A percentile compares a stretch with the other conserved stretches of the same genome.
Evolutionary conservation across 2,888 invertebrate species (phyloP).

Genomic region (Leptopterna dolabrata): DNA sequence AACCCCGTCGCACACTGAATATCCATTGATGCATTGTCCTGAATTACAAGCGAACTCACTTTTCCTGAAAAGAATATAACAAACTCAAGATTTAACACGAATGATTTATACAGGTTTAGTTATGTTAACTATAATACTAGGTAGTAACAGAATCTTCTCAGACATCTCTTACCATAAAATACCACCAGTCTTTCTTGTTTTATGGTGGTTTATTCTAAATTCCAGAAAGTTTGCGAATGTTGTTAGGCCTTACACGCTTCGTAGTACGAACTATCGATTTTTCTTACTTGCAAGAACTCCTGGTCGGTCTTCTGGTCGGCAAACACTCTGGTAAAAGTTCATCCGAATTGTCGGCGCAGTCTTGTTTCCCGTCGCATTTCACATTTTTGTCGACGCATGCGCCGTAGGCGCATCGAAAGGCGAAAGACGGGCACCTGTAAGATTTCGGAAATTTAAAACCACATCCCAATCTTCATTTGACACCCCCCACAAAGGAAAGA

Average conservation of each 20-base stretch:
- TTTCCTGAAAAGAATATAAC: constrained; percentile 53
- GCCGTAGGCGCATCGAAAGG: constrained; percentile 62
- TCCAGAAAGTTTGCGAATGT: too few relatives aligned
- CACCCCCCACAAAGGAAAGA: too few relatives aligned
- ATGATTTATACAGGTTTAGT: background rate
- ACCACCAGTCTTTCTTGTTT: too few relatives aligned
- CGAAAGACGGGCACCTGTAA: constrained; percentile 60
- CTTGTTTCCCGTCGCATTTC: constrained; percentile 61
- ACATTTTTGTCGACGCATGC: constrained; percentile 59
- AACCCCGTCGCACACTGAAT: constrained; percentile 62
- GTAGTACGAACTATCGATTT: too few relatives aligned
- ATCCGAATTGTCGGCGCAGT: constrained; percentile 63
- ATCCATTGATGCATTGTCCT: constrained; percentile 62
- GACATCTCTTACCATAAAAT: too few relatives aligned
- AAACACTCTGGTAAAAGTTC: constrained; percentile 58
- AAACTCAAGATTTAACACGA: background rate
- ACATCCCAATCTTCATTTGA: too few relatives aligned
- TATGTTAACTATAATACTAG: background rate
- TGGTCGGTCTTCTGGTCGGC: background rate
- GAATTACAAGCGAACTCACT: constrained; percentile 64
- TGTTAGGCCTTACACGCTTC: too few relatives aligned
- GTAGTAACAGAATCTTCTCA: background rate
- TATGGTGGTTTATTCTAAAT: too few relatives aligned
- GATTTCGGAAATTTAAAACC: background rate
- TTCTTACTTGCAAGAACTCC: constrained; percentile 39